Percentiles rank a stretch among this genome's conserved stretches.
phyloP scores from a whole-genome alignment of 2,113 vertebrate genomes.

The Tenrec ecaudatus region DNA sequence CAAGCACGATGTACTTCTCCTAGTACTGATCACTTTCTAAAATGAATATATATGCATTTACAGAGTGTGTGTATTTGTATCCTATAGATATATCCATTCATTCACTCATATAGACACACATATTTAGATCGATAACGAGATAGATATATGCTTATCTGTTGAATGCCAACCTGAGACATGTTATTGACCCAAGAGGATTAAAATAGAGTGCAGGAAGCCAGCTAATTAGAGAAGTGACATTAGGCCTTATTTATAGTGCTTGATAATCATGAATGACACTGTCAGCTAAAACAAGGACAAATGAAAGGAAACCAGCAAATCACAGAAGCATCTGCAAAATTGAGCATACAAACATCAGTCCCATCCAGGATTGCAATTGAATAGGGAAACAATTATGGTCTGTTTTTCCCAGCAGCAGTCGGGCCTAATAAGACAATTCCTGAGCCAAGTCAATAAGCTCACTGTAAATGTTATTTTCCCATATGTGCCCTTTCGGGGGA shows the following conservation, averaged over 20 bases:
- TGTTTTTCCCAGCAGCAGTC: slow-evolving; percentile 75
- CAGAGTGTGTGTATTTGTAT: too few relatives aligned
- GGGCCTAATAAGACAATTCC: slow-evolving; percentile 76
- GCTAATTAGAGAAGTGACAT: slow-evolving; percentile 82
- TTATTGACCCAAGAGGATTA: slow-evolving; percentile 85
- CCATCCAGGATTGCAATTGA: slow-evolving; percentile 58
- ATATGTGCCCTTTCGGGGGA: slow-evolving; percentile 74
- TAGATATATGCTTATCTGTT: slow-evolving; percentile 73
- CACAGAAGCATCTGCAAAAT: slow-evolving; percentile 68
- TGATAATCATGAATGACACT: slow-evolving; percentile 83
- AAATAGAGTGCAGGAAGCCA: slow-evolving; percentile 81
- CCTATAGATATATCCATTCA: too few relatives aligned
- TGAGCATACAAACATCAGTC: slow-evolving; percentile 61
- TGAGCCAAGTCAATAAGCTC: slow-evolving; percentile 82
- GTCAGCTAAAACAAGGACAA: slow-evolving; percentile 85
- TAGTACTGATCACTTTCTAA: neutral
- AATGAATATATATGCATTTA: too few relatives aligned
- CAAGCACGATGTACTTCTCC: neutral
- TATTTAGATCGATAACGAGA: too few relatives aligned
- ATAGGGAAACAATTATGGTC: slow-evolving; percentile 70
- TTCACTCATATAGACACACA: too few relatives aligned
- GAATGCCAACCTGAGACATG: slow-evolving; percentile 78
- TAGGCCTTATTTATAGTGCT: slow-evolving; percentile 84
- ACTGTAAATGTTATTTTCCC: slow-evolving; percentile 73
- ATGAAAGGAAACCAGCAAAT: slow-evolving; percentile 72